Evolutionary conservation across 2,113 vertebrate species (phyloP).

Genomic region (Parotia lawesii): DNA sequence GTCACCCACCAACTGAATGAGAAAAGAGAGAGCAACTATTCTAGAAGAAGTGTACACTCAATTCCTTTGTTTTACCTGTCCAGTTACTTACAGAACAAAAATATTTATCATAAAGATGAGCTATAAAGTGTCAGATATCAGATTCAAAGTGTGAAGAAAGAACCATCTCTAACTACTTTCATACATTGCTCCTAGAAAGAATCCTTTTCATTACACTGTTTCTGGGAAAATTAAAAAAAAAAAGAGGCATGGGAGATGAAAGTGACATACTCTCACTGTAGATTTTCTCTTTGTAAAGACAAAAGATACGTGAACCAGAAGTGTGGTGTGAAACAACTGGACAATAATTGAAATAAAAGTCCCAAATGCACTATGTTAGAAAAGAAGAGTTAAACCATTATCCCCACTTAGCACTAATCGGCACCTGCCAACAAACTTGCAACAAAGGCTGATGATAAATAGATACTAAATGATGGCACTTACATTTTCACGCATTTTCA

Average conservation of each 20-base stretch:
- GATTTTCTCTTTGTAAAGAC: neutral
- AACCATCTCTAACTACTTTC: neutral
- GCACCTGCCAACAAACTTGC: neutral
- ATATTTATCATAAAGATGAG: neutral
- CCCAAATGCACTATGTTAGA: neutral
- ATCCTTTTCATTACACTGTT: neutral
- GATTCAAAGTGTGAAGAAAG: neutral
- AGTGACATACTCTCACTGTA: neutral
- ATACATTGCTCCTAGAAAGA: neutral
- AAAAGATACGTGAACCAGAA: neutral
- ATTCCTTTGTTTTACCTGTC: neutral
- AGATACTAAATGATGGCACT: neutral
- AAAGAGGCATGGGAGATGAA: neutral
- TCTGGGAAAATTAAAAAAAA: neutral
- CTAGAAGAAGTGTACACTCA: neutral
- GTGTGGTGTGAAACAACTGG: neutral
- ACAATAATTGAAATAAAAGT: conserved; percentile 7
- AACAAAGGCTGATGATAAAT: neutral
- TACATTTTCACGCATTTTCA: neutral
- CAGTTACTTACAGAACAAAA: neutral
- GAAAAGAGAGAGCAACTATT: neutral
- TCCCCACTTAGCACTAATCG: neutral
- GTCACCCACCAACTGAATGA: neutral
- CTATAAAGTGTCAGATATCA: neutral
- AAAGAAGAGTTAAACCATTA: neutral